Evolutionary conservation across 2,888 invertebrate species (phyloP).

Genomic region (Blomia tropicalis): DNA sequence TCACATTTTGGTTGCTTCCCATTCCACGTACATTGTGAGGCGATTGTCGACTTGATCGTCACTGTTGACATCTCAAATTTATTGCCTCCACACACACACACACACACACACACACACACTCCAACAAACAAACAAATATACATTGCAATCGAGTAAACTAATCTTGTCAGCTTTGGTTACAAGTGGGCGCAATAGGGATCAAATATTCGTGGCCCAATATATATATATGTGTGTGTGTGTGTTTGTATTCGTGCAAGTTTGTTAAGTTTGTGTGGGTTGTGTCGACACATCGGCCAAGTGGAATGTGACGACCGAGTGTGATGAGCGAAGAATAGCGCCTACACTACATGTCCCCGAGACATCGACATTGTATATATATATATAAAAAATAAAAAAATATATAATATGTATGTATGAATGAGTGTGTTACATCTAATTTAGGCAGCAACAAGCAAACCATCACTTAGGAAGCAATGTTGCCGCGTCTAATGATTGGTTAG

Average conservation of each 20-base stretch:
- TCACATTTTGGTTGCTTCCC: not conserved
- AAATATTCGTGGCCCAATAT: not conserved
- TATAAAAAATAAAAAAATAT: no score
- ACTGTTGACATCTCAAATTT: constrained; percentile 4
- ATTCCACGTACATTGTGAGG: not conserved
- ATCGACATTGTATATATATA: no score
- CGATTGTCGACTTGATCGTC: no score
- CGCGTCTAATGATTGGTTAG: not conserved
- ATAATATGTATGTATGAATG: not conserved
- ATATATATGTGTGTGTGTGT: no score
- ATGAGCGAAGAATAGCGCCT: no score
- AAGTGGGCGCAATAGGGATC: constrained; percentile 7
- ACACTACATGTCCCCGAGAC: no score
- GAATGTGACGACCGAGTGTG: no score
- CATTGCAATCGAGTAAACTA: not conserved
- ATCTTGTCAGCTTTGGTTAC: constrained; percentile 8
- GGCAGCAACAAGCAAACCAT: not conserved
- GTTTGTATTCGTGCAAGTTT: not conserved
- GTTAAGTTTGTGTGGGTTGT: constrained; percentile 1
- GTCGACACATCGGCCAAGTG: no score
- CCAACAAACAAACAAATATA: no score
- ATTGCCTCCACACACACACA: not conserved
- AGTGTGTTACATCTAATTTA: constrained; percentile 1
- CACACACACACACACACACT: no score
- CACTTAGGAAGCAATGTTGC: not conserved